phyloP scores from a whole-genome alignment of 2,113 vertebrate species.

The Neogobius melanostomus region DNA sequence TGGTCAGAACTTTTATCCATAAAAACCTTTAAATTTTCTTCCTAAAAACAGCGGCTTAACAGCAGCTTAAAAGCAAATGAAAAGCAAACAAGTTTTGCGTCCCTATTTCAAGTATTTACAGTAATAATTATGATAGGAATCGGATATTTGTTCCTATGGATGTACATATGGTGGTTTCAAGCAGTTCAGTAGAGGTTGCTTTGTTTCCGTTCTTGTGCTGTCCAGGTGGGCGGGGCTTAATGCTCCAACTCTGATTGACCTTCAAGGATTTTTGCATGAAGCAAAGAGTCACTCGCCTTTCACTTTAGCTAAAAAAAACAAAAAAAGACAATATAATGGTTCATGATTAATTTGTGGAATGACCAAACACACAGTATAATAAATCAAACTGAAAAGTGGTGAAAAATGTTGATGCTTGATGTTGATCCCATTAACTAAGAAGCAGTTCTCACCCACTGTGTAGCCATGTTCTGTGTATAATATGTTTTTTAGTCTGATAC shows the following conservation, averaged over 20 bases:
- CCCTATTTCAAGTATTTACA: slow-evolving; percentile 4
- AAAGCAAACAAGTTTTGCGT: neutral
- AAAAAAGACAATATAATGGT: neutral
- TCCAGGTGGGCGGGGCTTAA: neutral
- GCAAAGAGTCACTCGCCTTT: slow-evolving; percentile 3
- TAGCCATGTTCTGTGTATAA: no score
- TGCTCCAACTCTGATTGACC: neutral
- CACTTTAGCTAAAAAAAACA: slow-evolving; percentile 2
- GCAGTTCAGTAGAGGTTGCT: neutral
- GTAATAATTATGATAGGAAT: neutral
- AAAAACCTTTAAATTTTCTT: neutral
- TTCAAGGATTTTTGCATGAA: neutral
- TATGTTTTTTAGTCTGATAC: no score
- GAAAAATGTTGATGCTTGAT: no score
- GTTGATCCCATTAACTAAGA: no score
- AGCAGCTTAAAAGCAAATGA: neutral
- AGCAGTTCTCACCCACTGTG: no score
- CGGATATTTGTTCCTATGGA: neutral
- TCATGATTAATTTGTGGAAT: neutral
- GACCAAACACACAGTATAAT: neutral
- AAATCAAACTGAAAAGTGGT: no score
- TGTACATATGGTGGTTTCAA: neutral
- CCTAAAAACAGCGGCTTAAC: neutral
- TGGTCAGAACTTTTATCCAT: neutral
- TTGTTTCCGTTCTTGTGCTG: slow-evolving; percentile 5